A percentile compares a stretch with the other conserved stretches of the same genome.
phyloP scores from a whole-genome alignment of 2,888 invertebrate species.

The Luperina testacea region DNA sequence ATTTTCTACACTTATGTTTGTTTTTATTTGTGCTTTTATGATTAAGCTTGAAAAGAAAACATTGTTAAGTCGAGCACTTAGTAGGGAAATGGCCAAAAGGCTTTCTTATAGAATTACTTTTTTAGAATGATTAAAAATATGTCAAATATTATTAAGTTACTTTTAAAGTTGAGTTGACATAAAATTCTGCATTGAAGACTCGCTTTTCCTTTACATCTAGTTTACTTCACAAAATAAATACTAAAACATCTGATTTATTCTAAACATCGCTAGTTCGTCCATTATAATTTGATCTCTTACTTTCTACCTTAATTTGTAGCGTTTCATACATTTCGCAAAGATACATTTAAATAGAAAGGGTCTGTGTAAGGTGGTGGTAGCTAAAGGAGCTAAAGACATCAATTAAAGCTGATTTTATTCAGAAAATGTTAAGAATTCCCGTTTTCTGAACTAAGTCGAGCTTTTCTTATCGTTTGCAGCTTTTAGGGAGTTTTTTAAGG shows the following conservation, averaged over 20 bases:
- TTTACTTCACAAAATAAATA: slow-evolving; percentile 10
- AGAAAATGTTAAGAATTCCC: slow-evolving; percentile 38
- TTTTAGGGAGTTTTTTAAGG: neutral
- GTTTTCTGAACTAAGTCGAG: slow-evolving; percentile 27
- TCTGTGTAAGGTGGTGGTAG: slow-evolving; percentile 21
- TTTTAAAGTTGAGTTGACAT: neutral
- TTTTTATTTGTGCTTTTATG: neutral
- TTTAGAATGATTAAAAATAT: neutral
- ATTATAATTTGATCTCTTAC: slow-evolving; percentile 13
- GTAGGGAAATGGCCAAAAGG: neutral
- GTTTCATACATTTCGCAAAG: slow-evolving; percentile 19
- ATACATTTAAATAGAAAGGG: slow-evolving; percentile 1
- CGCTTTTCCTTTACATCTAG: neutral
- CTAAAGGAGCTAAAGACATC: slow-evolving; percentile 36
- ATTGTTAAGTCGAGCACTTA: no score
- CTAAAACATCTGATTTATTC: slow-evolving; percentile 27
- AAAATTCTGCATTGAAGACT: neutral
- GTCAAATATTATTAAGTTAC: neutral
- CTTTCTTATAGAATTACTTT: neutral
- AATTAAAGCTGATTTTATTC: slow-evolving; percentile 47
- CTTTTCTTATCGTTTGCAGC: slow-evolving; percentile 6
- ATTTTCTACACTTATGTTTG: neutral
- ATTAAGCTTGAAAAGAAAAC: neutral
- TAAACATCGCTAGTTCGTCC: slow-evolving; percentile 10
- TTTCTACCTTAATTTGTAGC: slow-evolving; percentile 27